Evolutionary conservation across 2,888 invertebrate genomes (phyloP).

Genomic region (Agriopis leucophaearia): DNA sequence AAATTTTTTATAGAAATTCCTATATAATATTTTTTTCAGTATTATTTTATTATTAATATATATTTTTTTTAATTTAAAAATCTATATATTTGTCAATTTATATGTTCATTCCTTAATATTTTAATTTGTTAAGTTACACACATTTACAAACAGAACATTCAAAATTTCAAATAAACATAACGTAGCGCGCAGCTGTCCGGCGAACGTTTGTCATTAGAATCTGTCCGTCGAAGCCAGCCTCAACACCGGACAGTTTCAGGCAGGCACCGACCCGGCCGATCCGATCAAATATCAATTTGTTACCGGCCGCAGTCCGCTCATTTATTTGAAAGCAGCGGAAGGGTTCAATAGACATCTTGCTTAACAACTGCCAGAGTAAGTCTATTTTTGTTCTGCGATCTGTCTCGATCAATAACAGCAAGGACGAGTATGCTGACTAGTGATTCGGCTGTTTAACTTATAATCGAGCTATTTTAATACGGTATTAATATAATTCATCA

Average conservation of each 20-base stretch:
- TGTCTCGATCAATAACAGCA: not conserved
- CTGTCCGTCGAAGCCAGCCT: not conserved
- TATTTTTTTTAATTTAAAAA: too few species aligned
- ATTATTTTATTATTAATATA: too few species aligned
- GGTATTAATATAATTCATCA: too few species aligned
- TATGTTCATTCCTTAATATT: too few species aligned
- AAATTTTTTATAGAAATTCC: too few species aligned
- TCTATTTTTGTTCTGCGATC: conserved; percentile 6
- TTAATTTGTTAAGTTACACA: too few species aligned
- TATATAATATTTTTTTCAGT: too few species aligned
- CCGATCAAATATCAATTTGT: conserved; percentile 24
- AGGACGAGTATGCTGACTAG: too few species aligned
- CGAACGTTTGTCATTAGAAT: not conserved
- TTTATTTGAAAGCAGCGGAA: conserved; percentile 44
- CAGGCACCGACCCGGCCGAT: not conserved
- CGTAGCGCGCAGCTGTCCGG: not conserved
- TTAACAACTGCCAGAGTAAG: not conserved
- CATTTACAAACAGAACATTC: not conserved
- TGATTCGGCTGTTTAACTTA: too few species aligned
- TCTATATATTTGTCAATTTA: too few species aligned
- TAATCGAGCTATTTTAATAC: too few species aligned
- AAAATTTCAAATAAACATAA: not conserved
- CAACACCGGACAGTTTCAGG: conserved; percentile 2
- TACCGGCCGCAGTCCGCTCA: conserved; percentile 2
- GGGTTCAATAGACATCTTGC: conserved; percentile 11